Evolutionary conservation across 2,113 vertebrate genomes (phyloP).

Genomic region (Bombycilla garrulus): DNA sequence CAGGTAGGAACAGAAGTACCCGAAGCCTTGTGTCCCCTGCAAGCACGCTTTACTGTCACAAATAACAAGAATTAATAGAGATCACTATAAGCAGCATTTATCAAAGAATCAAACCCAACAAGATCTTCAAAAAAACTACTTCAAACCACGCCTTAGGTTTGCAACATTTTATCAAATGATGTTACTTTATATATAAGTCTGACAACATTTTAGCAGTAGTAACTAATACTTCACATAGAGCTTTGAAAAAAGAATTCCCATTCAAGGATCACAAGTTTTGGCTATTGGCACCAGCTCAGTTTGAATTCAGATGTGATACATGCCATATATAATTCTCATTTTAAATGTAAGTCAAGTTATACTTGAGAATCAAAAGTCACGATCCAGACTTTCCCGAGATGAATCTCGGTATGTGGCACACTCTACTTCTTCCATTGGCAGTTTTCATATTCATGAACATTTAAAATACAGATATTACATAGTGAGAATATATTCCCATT

Average conservation of each 20-base stretch:
- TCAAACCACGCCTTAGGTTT: neutral
- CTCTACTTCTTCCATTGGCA: neutral
- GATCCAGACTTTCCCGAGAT: neutral
- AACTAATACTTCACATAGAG: neutral
- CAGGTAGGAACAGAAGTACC: rapidly evolving
- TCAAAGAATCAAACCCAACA: neutral
- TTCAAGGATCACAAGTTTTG: neutral
- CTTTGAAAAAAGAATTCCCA: neutral
- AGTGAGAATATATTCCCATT: neutral
- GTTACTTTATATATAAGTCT: neutral
- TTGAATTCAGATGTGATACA: neutral
- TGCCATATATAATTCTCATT: neutral
- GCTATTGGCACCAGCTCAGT: neutral
- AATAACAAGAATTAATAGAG: neutral
- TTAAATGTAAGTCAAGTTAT: neutral
- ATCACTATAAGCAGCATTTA: neutral
- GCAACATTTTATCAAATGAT: neutral
- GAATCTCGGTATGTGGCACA: neutral
- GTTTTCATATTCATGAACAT: neutral
- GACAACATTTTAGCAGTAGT: neutral
- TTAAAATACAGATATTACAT: neutral
- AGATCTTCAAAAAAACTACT: neutral
- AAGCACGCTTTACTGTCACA: neutral
- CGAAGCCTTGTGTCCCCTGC: neutral
- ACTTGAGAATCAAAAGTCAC: neutral